Evolutionary conservation across 2,797 vertebrate genomes (phyloP).

Genomic region (Hoplostethus mediterraneus): DNA sequence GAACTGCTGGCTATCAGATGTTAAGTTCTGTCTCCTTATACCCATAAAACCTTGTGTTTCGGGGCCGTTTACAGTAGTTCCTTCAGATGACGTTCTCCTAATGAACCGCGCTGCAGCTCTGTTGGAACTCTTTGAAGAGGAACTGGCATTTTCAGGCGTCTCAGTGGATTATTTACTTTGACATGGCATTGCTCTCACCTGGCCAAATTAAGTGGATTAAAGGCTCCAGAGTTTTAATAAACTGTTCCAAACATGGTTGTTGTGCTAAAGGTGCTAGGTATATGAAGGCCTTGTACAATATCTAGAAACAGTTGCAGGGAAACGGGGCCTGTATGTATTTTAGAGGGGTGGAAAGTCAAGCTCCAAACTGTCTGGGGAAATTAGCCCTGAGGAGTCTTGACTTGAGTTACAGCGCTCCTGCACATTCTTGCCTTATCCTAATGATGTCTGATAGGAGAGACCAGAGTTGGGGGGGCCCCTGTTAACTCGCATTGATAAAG

Average conservation of each 20-base stretch:
- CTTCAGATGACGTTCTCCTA: too few species aligned
- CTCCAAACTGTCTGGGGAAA: conserved; percentile 26
- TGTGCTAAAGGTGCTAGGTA: background rate
- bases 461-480: conserved; percentile 28
- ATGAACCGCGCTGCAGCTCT: too few species aligned
- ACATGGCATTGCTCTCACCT: background rate
- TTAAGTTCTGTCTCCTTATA: too few species aligned
- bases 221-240: background rate
- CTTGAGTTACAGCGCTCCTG: conserved; percentile 64
- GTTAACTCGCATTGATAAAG: conserved; percentile 67
- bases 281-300: background rate
- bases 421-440: conserved; percentile 85
- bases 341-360: conserved; percentile 20
- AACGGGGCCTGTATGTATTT: background rate
- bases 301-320: background rate
- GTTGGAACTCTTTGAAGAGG: too few species aligned
- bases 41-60: too few species aligned
- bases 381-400: conserved; percentile 44
- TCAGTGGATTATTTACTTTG: too few species aligned
- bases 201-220: background rate
- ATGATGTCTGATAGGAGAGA: conserved; percentile 70
- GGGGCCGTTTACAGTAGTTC: too few species aligned
- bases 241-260: too few species aligned
- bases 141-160: too few species aligned
- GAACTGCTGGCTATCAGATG: too few species aligned